A percentile compares a stretch with the other conserved stretches of the same genome.
phyloP scores from a whole-genome alignment of 2,888 invertebrate species.

The Smittia aterrima region DNA sequence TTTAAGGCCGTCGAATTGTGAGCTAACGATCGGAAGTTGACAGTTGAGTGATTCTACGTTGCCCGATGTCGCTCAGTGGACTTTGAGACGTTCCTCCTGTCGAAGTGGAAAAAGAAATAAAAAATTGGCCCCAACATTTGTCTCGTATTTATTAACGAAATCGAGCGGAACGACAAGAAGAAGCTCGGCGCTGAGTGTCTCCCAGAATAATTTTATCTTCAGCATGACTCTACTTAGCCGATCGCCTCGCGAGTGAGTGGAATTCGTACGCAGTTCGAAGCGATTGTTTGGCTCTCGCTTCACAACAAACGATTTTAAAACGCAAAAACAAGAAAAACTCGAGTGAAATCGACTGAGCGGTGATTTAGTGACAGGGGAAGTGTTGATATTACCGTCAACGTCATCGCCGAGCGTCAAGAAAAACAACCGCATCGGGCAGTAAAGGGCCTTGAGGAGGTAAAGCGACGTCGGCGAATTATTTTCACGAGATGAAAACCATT shows the following conservation, averaged over 20 bases:
- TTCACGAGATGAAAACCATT: background rate
- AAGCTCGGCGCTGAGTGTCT: no score
- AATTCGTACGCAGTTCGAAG: no score
- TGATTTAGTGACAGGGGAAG: background rate
- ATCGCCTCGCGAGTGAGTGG: no score
- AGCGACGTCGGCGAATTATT: background rate
- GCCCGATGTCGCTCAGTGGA: background rate
- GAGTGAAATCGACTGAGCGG: background rate
- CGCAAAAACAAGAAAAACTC: background rate
- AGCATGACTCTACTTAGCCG: background rate
- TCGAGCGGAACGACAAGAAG: background rate
- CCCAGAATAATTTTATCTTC: background rate
- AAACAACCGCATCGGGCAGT: no score
- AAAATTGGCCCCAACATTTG: background rate
- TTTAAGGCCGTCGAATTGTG: background rate
- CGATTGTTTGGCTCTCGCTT: no score
- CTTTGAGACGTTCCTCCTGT: no score
- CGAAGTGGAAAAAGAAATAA: background rate
- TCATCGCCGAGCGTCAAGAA: no score
- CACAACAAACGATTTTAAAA: background rate
- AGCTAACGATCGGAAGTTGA: background rate
- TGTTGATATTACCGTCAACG: background rate
- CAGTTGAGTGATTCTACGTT: background rate
- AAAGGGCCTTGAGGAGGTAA: no score
- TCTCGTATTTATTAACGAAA: background rate